Evolutionary conservation across 2,797 vertebrate species (phyloP).

Genomic region (Onychomys leucogaster): DNA sequence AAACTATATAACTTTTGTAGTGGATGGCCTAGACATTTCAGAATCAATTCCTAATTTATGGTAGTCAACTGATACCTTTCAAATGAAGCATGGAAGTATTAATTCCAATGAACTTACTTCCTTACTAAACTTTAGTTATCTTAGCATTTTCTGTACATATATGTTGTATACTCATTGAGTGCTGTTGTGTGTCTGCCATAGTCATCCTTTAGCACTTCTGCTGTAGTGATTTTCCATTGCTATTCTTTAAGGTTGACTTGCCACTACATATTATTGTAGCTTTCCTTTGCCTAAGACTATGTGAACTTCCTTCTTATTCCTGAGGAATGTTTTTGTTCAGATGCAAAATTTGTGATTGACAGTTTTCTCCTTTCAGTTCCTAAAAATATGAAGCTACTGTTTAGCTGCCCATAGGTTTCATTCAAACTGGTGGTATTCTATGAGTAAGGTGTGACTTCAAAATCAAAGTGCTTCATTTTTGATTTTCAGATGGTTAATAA

Average conservation of each 20-base stretch:
- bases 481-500: conserved; percentile 14
- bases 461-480: neutral
- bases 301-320: neutral
- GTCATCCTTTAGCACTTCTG: neutral
- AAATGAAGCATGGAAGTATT: conserved; percentile 16
- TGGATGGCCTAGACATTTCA: neutral
- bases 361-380: neutral
- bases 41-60: neutral
- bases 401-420: neutral
- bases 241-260: neutral
- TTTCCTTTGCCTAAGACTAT: neutral
- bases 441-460: neutral
- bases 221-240: neutral
- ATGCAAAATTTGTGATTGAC: neutral
- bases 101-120: neutral
- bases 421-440: neutral
- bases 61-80: neutral
- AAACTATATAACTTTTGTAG: neutral
- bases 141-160: neutral
- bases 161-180: neutral
- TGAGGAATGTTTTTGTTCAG: neutral
- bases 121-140: neutral
- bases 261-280: neutral
- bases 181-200: neutral
- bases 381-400: neutral